Evolutionary conservation across 1,140 invertebrate genomes (phyloP).

Genomic region (Hylaeus volcanicus): DNA sequence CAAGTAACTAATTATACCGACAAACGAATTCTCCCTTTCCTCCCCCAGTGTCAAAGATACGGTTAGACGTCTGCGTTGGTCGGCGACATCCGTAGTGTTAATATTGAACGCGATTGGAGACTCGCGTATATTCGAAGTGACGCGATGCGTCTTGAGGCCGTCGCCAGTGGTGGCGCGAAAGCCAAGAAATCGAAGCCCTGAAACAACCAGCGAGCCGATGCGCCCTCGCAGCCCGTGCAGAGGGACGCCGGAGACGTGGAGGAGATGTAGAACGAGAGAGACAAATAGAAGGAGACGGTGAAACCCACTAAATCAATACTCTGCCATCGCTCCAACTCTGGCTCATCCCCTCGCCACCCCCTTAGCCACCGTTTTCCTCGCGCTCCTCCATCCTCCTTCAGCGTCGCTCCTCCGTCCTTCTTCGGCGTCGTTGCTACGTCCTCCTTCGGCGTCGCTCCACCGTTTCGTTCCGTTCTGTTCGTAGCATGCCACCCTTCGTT

Average conservation of each 20-base stretch:
- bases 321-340: slow-evolving; percentile 80
- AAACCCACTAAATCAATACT: slow-evolving; percentile 82
- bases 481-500: slow-evolving; percentile 74
- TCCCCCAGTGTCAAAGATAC: no score
- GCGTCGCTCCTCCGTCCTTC: slow-evolving; percentile 50
- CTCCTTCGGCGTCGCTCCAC: slow-evolving; percentile 57
- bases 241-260: slow-evolving; percentile 57
- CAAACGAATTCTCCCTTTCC: no score
- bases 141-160: not conserved
- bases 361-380: slow-evolving; percentile 53
- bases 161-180: slow-evolving; percentile 29
- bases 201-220: slow-evolving; percentile 64
- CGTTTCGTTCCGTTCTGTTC: slow-evolving; percentile 46
- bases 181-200: slow-evolving; percentile 61
- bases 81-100: no score
- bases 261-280: slow-evolving; percentile 65
- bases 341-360: slow-evolving; percentile 72
- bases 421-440: slow-evolving; percentile 45
- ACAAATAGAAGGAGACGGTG: slow-evolving; percentile 80
- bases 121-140: no score
- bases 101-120: not conserved
- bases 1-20: no score
- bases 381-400: slow-evolving; percentile 42
- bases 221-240: slow-evolving; percentile 43
- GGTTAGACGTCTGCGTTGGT: no score